Base-by-base conservation (phyloP, 2,113 vertebrate genomes). In the Xenopus laevis region DNA sequence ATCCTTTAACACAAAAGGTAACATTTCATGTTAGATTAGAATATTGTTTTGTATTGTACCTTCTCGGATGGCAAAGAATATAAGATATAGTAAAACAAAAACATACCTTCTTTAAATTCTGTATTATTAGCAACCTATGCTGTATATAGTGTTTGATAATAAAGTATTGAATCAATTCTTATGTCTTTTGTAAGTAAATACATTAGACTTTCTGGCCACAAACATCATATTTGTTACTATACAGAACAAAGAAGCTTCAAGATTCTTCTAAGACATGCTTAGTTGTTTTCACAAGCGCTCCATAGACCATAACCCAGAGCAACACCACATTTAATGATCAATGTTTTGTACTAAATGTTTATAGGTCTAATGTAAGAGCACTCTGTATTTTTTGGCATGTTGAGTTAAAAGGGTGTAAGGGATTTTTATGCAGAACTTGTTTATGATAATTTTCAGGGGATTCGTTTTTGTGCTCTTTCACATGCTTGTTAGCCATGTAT, bases 141-240 rank as follows among this genome's bases (percentile, higher is more conserved):
- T 99, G 97, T 99, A 99, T 93, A 99, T 99, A 98, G 92, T 99
- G 95, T 99, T 99, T 98, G 96, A 98, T 99, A 99, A 96, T 96
- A 97, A 98, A 96, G 91, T 96, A 96, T 98, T 98, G 91, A 99
- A 98, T 99, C 96, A 94, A 95, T 98, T 98, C 92, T 93, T 95
- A 95, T 93, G 93, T 96, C 93, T 98, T 99, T 97, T 97, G 90
- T 95, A 96, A 96, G 88, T 89, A 86, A 94, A 90, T 88, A 94
- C 86, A 92, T 88, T 93, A 95, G 91, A 92, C 90, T 93, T 93
- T 96, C 92, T 90, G 92, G 89, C 91, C 94, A 92, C 88, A 90
- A 88, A 91, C 89, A 91, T 91, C 87, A 89, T 23, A 7, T 72
- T 88, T 87, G 88, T 88, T 86, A 86, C 85, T 83, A 86, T 79